These are phyloP conservation scores for Eutrigla gurnardus DNA, from an alignment of 2,797 vertebrate species.

Conservation along the genomic window DNA sequence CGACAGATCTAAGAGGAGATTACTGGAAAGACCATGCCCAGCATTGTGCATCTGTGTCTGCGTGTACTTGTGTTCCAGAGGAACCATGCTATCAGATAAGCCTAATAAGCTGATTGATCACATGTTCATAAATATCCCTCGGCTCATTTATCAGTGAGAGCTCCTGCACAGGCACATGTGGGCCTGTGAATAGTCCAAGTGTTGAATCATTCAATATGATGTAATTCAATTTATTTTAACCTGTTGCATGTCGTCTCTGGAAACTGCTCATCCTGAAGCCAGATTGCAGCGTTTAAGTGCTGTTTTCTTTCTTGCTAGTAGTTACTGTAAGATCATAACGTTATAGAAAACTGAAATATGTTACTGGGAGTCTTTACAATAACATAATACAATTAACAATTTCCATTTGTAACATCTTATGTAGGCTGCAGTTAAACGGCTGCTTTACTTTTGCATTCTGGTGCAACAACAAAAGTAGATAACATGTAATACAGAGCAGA, in stretches of 20 bases:
- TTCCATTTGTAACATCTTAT: neutral
- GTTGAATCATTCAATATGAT: neutral
- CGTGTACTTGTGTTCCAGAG: slow-evolving; percentile 25
- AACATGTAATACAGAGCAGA: neutral
- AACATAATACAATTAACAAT: neutral
- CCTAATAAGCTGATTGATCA: slow-evolving; percentile 69
- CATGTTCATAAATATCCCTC: slow-evolving; percentile 54
- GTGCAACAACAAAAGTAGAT: neutral
- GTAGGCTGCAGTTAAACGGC: neutral
- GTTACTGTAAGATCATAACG: neutral
- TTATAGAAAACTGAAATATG: neutral
- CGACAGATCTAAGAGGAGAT: slow-evolving; percentile 58
- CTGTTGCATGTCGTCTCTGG: neutral
- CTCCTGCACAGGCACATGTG: slow-evolving; percentile 14
- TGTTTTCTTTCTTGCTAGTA: neutral
- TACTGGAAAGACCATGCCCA: slow-evolving; percentile 43
- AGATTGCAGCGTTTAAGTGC: neutral
- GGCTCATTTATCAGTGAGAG: slow-evolving; percentile 47
- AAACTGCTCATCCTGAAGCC: neutral
- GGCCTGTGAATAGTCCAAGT: neutral
- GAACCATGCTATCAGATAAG: slow-evolving; percentile 49
- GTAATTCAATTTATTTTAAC: slow-evolving; percentile 5
- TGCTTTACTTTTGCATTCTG: neutral
- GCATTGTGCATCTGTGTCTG: slow-evolving; percentile 13
- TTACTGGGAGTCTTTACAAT: neutral